Evolutionary conservation across 2,113 vertebrate species (phyloP).

Genomic region (Phalacrocorax pelagicus): DNA sequence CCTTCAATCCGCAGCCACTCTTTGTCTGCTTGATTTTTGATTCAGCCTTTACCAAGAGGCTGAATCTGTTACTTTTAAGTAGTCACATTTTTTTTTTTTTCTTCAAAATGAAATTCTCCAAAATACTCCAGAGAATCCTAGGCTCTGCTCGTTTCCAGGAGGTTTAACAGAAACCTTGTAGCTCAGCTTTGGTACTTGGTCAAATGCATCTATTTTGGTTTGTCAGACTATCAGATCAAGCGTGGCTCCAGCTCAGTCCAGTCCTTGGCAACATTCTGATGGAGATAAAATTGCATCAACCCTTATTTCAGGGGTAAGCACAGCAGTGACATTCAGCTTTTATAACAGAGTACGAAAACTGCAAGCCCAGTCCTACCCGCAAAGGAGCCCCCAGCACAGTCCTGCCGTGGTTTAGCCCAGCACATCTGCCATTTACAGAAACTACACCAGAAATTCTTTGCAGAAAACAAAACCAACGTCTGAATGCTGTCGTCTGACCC

Average conservation of each 20-base stretch:
- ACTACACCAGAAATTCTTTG: neutral
- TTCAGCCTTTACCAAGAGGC: neutral
- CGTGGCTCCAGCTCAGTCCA: slow-evolving; percentile 69
- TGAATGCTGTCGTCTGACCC: neutral
- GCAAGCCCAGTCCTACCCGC: neutral
- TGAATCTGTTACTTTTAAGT: neutral
- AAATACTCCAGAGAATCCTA: neutral
- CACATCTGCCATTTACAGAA: neutral
- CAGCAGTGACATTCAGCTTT: neutral
- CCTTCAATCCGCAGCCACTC: neutral
- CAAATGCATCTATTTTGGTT: slow-evolving; percentile 74
- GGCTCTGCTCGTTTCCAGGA: slow-evolving; percentile 54
- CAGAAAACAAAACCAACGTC: neutral
- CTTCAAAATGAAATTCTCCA: neutral
- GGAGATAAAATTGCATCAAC: slow-evolving; percentile 76
- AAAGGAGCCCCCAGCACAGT: neutral
- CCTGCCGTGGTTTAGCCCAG: neutral
- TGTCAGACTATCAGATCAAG: slow-evolving; percentile 76
- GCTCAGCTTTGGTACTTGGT: slow-evolving; percentile 79
- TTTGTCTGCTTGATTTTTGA: neutral
- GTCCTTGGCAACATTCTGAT: slow-evolving; percentile 77
- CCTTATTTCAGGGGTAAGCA: slow-evolving; percentile 76
- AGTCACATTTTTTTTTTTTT: neutral
- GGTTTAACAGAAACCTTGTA: slow-evolving; percentile 69
- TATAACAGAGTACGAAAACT: neutral